Conservation (phyloP, 2,797 vertebrate species). For the Molossus alvarezi region DNA sequence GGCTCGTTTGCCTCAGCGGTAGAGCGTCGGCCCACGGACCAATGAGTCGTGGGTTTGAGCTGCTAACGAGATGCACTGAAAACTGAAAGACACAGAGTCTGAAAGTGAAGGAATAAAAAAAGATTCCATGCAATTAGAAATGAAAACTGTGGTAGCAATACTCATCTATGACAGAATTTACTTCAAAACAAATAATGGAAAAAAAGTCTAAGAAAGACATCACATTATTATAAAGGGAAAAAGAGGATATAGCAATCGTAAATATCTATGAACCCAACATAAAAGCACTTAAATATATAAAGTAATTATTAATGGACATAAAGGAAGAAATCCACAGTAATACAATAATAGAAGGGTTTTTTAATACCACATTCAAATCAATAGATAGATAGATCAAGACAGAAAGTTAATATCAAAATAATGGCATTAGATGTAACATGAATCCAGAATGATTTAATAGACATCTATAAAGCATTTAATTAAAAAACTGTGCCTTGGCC, state of each 20-base stretch:
- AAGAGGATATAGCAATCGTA: neutral
- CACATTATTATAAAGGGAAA: neutral
- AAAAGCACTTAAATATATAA: neutral
- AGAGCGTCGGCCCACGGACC: no score
- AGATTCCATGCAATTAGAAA: no score
- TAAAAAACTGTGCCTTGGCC: neutral
- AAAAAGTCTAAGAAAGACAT: neutral
- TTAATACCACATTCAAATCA: neutral
- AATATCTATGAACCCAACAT: neutral
- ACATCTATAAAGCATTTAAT: neutral
- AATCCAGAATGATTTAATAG: neutral
- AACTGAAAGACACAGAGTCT: no score
- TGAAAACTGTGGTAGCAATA: no score
- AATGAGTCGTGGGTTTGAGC: no score
- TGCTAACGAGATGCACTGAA: no score
- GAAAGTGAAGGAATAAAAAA: no score
- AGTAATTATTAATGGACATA: neutral
- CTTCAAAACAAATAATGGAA: no score
- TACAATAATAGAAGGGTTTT: neutral
- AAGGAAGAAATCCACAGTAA: neutral
- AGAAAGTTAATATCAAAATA: neutral
- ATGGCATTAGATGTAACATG: neutral
- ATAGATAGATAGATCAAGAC: neutral
- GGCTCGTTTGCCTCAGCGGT: no score
- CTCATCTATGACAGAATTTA: no score